Conservation (phyloP, 2,113 vertebrate species). For the Brachyhypopomus occidentalis region DNA sequence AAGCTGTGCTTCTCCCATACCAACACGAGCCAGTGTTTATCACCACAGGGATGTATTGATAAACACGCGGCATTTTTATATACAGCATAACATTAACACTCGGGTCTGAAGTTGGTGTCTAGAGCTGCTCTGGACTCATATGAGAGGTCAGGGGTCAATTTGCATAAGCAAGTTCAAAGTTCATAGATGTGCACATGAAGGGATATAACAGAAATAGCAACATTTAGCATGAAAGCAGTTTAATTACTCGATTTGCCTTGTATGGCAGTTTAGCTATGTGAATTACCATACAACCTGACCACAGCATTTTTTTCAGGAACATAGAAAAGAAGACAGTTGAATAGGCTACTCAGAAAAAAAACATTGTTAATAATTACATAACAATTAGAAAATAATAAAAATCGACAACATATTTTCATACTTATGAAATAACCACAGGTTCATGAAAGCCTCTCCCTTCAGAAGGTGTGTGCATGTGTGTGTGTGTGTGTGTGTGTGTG, state of each 20-base stretch:
- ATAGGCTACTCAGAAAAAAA: conserved; percentile 61
- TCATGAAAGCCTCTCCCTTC: conserved; percentile 65
- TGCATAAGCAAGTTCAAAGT: conserved; percentile 2
- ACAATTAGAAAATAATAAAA: conserved; percentile 57
- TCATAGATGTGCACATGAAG: conserved; percentile 45
- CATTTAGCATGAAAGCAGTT: conserved; percentile 36
- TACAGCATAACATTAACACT: conserved; percentile 47
- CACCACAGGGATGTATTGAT: conserved; percentile 56
- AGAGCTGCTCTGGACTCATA: conserved; percentile 38
- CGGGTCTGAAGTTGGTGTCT: conserved; percentile 27
- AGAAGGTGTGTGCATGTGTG: conserved; percentile 50
- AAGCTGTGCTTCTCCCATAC: conserved; percentile 50
- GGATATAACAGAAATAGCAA: conserved; percentile 9
- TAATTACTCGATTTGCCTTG: conserved; percentile 44
- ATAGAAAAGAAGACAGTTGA: conserved; percentile 41
- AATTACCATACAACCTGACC: conserved; percentile 29
- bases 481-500: conserved; percentile 47
- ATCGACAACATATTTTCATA: conserved; percentile 61
- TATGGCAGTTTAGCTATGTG: conserved; percentile 21
- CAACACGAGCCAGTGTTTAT: conserved; percentile 53
- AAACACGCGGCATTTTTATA: conserved; percentile 55
- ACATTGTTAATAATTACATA: conserved; percentile 64
- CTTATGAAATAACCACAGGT: conserved; percentile 74
- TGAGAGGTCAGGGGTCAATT: conserved; percentile 23
- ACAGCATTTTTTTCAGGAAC: conserved; percentile 28